Base-by-base conservation (phyloP, 2,888 invertebrate genomes). In the Microctonus hyperodae region DNA sequence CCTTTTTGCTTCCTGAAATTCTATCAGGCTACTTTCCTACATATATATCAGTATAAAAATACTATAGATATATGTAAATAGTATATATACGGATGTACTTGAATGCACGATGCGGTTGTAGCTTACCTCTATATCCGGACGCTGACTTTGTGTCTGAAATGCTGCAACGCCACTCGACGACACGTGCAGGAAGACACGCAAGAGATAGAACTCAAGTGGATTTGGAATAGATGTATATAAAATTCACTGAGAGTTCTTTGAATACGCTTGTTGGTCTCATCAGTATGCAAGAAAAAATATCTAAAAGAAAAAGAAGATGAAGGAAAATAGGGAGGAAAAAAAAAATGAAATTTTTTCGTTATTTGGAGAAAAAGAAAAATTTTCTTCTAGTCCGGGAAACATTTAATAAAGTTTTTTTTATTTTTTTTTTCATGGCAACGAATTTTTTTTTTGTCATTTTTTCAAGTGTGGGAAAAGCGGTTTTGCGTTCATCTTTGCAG, bases 81-180 rank as follows among this genome's bases (percentile, higher is more conserved):
- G 4, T 28, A 7, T 5, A n/a, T n/a, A 28, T 28, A 28, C 28
- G 28, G 7, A 28, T 28, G 28, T 28, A 28, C 28, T 28, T 28
- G 28, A 28, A 28, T 28, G 28, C 28, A 7, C 3, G 7, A 28
- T 28, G 28, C 7, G 28, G 35, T 28, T 55, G 56, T 20, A 56
- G 40, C 58, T 37, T 58, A 28, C 28, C 22, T 35, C 16, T 23
- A 37, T 40, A 22, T 23, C 28, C 28, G 25, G 55, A 16, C 37
- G 23, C 28, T 11, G 55, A 16, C 37, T n/a, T 28, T 33, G 35
- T 13, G 33, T 56, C 40, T 23, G 58, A 58, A 22, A 40, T 40
- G 35, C 25, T 37, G 58, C 58, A 22, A 11, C 13, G n/a, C 40
- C 40, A 40, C 58, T 40, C 22, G 58, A 58, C 44, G 58, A 58